Conservation (phyloP, 2,888 invertebrate species). For the Phragmatobia fuliginosa region DNA sequence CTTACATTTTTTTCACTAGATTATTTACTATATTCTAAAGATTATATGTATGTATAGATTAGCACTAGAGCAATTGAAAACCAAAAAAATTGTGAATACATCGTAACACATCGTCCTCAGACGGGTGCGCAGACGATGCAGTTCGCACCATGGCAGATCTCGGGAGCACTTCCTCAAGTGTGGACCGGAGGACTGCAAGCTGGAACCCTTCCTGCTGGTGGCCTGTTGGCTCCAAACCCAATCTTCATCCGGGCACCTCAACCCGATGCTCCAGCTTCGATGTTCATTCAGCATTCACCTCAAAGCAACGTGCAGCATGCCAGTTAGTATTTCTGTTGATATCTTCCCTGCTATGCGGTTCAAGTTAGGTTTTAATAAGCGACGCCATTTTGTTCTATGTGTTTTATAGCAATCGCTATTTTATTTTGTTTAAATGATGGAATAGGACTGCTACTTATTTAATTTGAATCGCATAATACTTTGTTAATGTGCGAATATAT, state of each 20-base stretch:
- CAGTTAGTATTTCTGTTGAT: constrained; percentile 69
- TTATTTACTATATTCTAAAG: neutral
- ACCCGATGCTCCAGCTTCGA: constrained; percentile 89
- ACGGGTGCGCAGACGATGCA: constrained; percentile 91
- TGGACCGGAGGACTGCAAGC: constrained; percentile 91
- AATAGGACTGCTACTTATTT: neutral
- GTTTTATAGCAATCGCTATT: neutral
- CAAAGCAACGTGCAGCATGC: constrained; percentile 83
- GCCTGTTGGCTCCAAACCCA: constrained; percentile 90
- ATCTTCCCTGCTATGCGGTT: constrained; percentile 11
- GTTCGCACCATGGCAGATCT: constrained; percentile 93
- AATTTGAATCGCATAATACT: neutral
- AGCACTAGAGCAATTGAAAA: neutral
- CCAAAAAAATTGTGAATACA: neutral
- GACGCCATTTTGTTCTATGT: neutral
- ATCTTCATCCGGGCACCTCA: constrained; percentile 94
- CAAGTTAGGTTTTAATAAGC: neutral
- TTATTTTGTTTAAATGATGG: neutral
- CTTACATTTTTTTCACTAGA: neutral
- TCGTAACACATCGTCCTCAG: constrained; percentile 61
- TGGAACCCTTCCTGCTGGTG: constrained; percentile 88
- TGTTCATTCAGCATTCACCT: constrained; percentile 94
- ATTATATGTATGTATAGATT: neutral
- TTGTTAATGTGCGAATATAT: neutral
- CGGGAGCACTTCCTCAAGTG: constrained; percentile 89